phyloP scores from a whole-genome alignment of 1,140 invertebrate species.

The Muscidifurax raptorellus region DNA sequence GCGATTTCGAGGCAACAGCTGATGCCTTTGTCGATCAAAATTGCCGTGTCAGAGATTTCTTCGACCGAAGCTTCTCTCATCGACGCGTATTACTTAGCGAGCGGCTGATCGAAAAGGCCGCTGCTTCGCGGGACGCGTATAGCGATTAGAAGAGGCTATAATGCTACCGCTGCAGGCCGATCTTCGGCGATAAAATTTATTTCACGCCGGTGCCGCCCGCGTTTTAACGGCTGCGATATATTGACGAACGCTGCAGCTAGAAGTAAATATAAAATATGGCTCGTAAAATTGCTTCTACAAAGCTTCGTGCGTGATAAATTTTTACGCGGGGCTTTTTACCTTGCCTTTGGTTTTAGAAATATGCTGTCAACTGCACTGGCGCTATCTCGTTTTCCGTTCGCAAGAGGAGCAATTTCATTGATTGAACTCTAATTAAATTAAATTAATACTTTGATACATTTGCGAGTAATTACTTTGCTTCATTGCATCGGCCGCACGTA shows the following conservation, averaged over 20 bases:
- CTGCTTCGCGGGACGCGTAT: not conserved
- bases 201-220: too few species aligned
- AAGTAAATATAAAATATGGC: not conserved
- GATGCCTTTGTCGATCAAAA: not conserved
- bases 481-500: too few species aligned
- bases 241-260: not conserved
- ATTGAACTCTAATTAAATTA: too few species aligned
- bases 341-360: not conserved
- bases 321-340: not conserved
- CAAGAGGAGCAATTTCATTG: too few species aligned
- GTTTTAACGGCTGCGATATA: not conserved
- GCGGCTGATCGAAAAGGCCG: not conserved
- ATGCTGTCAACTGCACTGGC: too few species aligned
- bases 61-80: too few species aligned
- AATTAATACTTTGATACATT: too few species aligned
- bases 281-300: not conserved
- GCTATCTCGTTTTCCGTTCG: too few species aligned
- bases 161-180: not conserved
- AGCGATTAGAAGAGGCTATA: not conserved
- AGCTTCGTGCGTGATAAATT: not conserved
- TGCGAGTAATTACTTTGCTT: too few species aligned
- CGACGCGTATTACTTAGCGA: too few species aligned
- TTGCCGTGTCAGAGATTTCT: not conserved
- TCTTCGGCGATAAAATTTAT: not conserved
- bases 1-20: not conserved